A percentile compares a stretch with the other conserved stretches of the same genome.
phyloP scores from a whole-genome alignment of 2,888 invertebrate species.

The Drosophila anceps region DNA sequence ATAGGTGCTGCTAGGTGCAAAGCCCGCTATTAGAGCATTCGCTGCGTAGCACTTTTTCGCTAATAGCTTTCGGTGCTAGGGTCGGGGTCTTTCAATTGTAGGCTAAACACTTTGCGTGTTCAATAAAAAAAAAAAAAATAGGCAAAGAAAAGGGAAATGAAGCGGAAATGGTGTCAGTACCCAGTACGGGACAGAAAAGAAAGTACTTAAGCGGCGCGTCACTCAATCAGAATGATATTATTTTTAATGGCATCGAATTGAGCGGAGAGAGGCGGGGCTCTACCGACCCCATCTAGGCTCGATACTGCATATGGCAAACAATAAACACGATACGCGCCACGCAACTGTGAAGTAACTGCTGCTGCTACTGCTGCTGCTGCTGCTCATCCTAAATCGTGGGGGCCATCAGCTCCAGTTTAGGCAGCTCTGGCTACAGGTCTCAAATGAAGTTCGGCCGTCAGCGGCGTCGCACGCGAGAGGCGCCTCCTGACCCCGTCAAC shows the following conservation, averaged over 20 bases:
- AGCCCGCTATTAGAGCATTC: constrained; percentile 2
- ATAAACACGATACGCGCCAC: constrained; percentile 72
- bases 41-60: constrained; percentile 34
- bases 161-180: constrained; percentile 76
- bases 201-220: constrained; percentile 80
- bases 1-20: constrained; percentile 2
- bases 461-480: constrained; percentile 56
- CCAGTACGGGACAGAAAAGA: constrained; percentile 65
- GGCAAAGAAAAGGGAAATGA: constrained; percentile 53
- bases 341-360: too few species aligned
- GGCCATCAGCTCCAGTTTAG: constrained; percentile 17
- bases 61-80: constrained; percentile 4
- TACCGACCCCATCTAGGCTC: not conserved
- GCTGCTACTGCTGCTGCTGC: constrained; percentile 5
- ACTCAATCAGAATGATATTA: constrained; percentile 81
- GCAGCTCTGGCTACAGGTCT: constrained; percentile 28
- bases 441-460: constrained; percentile 69
- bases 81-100: constrained; percentile 8
- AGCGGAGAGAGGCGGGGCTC: constrained; percentile 10
- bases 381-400: constrained; percentile 18
- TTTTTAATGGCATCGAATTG: constrained; percentile 77
- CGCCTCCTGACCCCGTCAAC: constrained; percentile 34
- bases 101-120: constrained; percentile 75
- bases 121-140: constrained; percentile 62
- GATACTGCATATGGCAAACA: constrained; percentile 44